These are phyloP conservation scores for Acrocephalus scirpaceus DNA, from an alignment of 2,797 vertebrate species.

Conservation along the genomic window DNA sequence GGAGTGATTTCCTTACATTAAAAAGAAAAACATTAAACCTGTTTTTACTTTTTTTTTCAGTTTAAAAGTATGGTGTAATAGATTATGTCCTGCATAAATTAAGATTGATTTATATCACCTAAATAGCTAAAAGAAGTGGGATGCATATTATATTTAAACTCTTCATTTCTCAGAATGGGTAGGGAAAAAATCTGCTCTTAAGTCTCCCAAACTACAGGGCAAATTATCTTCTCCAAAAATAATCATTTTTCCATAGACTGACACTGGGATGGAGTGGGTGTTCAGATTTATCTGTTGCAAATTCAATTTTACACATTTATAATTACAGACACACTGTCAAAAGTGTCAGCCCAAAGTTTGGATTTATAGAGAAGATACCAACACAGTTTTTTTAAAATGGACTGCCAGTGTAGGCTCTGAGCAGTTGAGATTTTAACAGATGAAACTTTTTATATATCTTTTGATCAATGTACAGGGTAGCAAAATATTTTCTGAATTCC, in stretches of 20 bases:
- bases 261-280: background rate
- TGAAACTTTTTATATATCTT: background rate
- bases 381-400: background rate
- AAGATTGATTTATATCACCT: background rate
- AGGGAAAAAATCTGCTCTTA: background rate
- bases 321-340: slow-evolving; percentile 16
- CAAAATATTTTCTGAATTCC: background rate
- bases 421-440: background rate
- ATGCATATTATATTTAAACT: background rate
- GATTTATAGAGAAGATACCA: background rate
- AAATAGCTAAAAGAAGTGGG: background rate
- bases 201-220: background rate
- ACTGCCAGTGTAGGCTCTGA: background rate
- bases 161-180: background rate
- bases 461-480: background rate
- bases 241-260: slow-evolving; percentile 8
- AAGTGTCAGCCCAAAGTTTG: slow-evolving; percentile 12
- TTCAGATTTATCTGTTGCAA: slow-evolving; percentile 28
- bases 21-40: background rate
- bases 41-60: background rate
- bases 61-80: background rate
- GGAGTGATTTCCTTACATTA: background rate
- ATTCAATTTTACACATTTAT: background rate
- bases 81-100: slow-evolving; percentile 8
- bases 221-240: slow-evolving; percentile 23